These are phyloP conservation scores for Etheostoma perlongum DNA, from an alignment of 2,797 vertebrate genomes.

Conservation along the genomic window DNA sequence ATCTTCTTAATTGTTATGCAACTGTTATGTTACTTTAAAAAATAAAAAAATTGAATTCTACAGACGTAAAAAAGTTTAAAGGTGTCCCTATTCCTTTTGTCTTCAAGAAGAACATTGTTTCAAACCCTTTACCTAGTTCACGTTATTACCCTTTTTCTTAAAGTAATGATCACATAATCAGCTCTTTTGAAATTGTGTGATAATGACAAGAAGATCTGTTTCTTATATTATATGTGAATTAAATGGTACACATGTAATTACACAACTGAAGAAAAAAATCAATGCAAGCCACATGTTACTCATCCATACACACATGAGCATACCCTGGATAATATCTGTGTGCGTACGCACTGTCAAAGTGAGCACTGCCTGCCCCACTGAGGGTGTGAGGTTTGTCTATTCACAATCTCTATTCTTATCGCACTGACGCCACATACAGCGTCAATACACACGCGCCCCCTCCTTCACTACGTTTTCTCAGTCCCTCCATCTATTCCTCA, in stretches of 20 bases:
- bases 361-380: constrained; percentile 72
- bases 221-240: constrained; percentile 7
- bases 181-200: neutral
- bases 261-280: constrained; percentile 31
- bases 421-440: constrained; percentile 87
- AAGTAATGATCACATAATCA: neutral
- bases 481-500: constrained; percentile 73
- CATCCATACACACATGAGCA: constrained; percentile 53
- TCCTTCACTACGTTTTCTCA: constrained; percentile 81
- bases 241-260: constrained; percentile 34
- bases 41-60: neutral
- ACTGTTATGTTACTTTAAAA: constrained; percentile 8
- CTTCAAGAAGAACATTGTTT: constrained; percentile 6
- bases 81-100: constrained; percentile 12
- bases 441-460: constrained; percentile 86
- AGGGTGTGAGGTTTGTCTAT: constrained; percentile 86
- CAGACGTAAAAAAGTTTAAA: constrained; percentile 5
- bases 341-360: constrained; percentile 42
- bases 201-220: neutral
- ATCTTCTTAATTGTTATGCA: constrained; percentile 1
- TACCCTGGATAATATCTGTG: constrained; percentile 52
- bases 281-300: constrained; percentile 46
- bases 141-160: neutral
- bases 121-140: neutral
- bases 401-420: constrained; percentile 89